Evolutionary conservation across 2,888 invertebrate species (phyloP).

Genomic region (Ophion costatus): DNA sequence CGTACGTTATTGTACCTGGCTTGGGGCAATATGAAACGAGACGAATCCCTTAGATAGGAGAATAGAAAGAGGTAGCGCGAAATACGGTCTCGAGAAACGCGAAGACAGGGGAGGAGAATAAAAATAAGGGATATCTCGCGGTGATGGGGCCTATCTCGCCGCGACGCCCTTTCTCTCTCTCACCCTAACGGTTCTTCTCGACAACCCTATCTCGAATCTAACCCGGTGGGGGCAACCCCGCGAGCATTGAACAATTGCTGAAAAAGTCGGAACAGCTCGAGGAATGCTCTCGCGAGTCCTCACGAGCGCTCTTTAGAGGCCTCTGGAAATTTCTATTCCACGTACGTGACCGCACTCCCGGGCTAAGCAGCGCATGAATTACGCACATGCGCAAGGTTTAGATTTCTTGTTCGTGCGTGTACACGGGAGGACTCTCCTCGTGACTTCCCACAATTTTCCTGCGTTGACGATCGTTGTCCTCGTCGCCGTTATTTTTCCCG

Average conservation of each 20-base stretch:
- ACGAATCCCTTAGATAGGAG: no score
- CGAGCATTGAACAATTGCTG: constrained; percentile 75
- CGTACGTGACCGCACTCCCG: constrained; percentile 54
- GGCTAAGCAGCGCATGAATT: constrained; percentile 41
- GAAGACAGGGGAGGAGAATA: constrained; percentile 3
- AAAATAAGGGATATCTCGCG: constrained; percentile 9
- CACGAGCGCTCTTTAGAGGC: constrained; percentile 67
- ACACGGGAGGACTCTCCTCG: constrained; percentile 8
- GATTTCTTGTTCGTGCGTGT: constrained; percentile 13
- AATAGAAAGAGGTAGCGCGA: background rate
- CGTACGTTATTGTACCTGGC: background rate
- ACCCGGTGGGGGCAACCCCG: constrained; percentile 66
- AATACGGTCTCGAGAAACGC: background rate
- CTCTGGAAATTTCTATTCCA: constrained; percentile 69
- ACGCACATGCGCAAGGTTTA: constrained; percentile 11
- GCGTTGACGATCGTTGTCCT: background rate
- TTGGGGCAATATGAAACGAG: background rate
- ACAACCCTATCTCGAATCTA: constrained; percentile 72
- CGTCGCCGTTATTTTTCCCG: background rate
- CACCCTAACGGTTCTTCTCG: constrained; percentile 62
- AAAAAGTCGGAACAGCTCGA: constrained; percentile 19
- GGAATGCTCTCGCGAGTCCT: constrained; percentile 30
- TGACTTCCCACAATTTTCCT: constrained; percentile 7
- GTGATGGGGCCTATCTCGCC: background rate
- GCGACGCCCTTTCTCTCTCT: constrained; percentile 8